Base-by-base conservation (phyloP, 2,113 vertebrate species). In the Trichomycterus rosablanca region DNA sequence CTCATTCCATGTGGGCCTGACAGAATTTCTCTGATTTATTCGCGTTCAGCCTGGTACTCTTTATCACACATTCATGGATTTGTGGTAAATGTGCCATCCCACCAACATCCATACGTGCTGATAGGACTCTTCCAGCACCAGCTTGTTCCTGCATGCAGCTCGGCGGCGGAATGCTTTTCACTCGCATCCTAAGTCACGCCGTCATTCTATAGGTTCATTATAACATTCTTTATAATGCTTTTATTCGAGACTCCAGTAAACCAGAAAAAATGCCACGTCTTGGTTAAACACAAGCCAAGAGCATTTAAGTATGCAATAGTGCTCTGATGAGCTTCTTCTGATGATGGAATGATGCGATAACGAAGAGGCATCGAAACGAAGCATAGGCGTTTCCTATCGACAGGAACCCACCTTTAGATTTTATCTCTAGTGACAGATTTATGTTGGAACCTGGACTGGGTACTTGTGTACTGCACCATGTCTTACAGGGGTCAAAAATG, bases 341-440 rank as follows among this genome's bases (percentile, higher is more conserved):
- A 5, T 7, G 32, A 14, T 20, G 51, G 23, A 44, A 30, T 30
- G 43, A 54, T 46, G n/a, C n/a, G n/a, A n/a, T n/a, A n/a, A n/a
- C n/a, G n/a, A n/a, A n/a, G n/a, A n/a, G n/a, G 50, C 49, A 8
- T 14, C 14, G 20, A 45, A 54, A 24, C 1, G 2, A n/a, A 35
- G 20, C 30, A 34, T 45, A 45, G 61, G 43, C 48, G 42, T 32
- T 56, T 35, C 32, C 30, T 46, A 37, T 26, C n/a, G 50, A 44
- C 60, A 45, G 32, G 37, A 30, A 26, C 24, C 15, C 26, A 24
- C 61, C 61, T 63, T 10, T 7, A 55, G 50, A 55, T 64, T 64
- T 64, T 54, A 64, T 64, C 51, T 4, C 40, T 56, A 6, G 4
- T 55, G 61, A 37, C 43, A 64, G 62, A 64, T 56, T 64, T 64